Percentiles rank a stretch among this genome's conserved stretches.
Conservation (phyloP, 2,797 vertebrate genomes). For the Pteropus rufus region DNA sequence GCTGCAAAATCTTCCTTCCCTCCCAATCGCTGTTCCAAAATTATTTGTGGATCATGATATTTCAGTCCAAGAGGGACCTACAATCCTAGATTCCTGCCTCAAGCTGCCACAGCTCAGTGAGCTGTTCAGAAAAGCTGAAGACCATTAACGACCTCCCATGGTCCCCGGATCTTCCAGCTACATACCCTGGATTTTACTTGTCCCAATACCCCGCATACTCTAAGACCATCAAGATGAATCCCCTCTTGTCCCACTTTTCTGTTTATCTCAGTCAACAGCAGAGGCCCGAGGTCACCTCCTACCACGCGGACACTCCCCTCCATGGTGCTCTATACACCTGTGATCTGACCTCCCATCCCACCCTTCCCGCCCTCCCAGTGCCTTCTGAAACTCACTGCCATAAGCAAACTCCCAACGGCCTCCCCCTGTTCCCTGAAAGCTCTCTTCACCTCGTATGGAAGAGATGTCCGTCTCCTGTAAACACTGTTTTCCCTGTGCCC, state of each 20-base stretch:
- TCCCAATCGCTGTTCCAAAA: not conserved
- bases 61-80: too few species aligned
- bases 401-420: not conserved
- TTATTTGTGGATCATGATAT: not conserved
- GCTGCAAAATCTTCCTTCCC: not conserved
- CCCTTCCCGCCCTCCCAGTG: not conserved
- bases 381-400: not conserved
- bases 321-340: not conserved
- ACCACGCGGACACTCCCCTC: accelerated
- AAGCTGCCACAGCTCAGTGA: not conserved
- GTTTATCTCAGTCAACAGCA: not conserved
- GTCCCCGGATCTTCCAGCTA: not conserved
- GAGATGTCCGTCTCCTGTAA: not conserved
- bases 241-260: not conserved
- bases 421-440: not conserved
- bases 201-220: not conserved
- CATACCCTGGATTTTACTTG: not conserved
- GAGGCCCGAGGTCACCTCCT: not conserved
- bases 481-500: too few species aligned
- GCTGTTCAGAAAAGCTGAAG: not conserved
- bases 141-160: not conserved
- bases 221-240: not conserved
- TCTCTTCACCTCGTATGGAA: not conserved
- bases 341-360: not conserved
- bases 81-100: not conserved